Base-by-base conservation (phyloP, 37 sponge, comb jelly and placozoan species). In the Cliona cf. orientalis region DNA sequence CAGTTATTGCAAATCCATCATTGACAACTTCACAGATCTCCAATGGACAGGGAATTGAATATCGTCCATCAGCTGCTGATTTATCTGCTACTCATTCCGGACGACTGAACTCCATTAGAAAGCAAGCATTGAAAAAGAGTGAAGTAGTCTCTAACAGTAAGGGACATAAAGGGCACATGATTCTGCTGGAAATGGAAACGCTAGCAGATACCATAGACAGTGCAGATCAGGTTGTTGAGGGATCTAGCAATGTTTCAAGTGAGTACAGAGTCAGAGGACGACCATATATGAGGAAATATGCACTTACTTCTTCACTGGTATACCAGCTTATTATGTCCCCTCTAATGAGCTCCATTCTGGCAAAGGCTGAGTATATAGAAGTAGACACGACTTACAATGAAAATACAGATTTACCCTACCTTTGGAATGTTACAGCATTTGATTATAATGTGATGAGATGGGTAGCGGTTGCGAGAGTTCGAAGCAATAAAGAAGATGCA, bases 391-490 rank as follows among this genome's bases (percentile, higher is more conserved):
- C 37, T 4, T 68, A 68, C 35, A 29, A 29, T 68, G 37, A 9
- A 68, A 64, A 64, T 21, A n/a, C 66, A n/a, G 66, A 64, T 9
- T 25, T 64, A 11, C 28, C 66, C n/a, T 64, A 64, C 66, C 25
- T 68, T 23, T 68, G 29, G 22, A 49, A 62, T 62, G 37, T 11
- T 6, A 68, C 33, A 17, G 69, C 35, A 34, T 68, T 68, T 68
- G 69, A 68, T 29, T 72, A 45, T 25, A 72, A 42, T 32, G 45
- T 53, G 2, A 72, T 72, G 73, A 42, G 33, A 35, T 72, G 73
- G 73, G 73, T 25, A 44, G 49, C 25, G 23, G 49, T 72, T 44
- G 73, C 73, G 5, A 25, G 73, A 9, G 45, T 72, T 46, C 9
- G 73, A 39, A 2, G 33, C 5, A 72, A 72, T 19, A 72, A 72